These are phyloP conservation scores for Phorcus lineatus DNA, from an alignment of 2,888 invertebrate species.

Conservation along the genomic window DNA sequence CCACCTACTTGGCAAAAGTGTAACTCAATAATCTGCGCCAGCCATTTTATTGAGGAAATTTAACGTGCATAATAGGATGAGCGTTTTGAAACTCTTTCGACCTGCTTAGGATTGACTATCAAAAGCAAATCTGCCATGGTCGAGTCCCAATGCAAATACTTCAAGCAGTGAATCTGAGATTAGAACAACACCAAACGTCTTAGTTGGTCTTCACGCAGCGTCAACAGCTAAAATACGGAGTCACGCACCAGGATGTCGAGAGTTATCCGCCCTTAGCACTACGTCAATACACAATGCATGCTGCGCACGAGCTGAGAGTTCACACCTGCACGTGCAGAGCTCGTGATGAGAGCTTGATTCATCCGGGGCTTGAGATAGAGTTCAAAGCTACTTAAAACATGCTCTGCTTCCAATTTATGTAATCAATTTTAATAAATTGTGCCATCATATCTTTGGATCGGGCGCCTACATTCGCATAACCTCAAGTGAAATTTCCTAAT, in stretches of 20 bases:
- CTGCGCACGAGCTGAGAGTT: conserved; percentile 3
- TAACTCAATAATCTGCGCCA: not conserved
- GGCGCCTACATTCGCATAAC: too few relatives aligned
- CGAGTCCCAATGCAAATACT: not conserved
- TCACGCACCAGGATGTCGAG: not conserved
- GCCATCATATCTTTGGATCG: too few relatives aligned
- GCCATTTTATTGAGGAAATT: not conserved
- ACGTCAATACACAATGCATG: not conserved
- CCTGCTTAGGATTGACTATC: too few relatives aligned
- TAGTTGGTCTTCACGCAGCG: not conserved
- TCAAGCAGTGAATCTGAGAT: not conserved
- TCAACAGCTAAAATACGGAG: conserved; percentile 3
- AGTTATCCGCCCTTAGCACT: conserved; percentile 21
- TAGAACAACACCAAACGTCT: not conserved
- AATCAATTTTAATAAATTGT: too few relatives aligned
- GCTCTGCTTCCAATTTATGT: too few relatives aligned
- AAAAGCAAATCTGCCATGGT: too few relatives aligned
- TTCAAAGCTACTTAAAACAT: too few relatives aligned
- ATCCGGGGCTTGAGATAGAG: not conserved
- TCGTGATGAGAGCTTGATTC: not conserved
- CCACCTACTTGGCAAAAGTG: not conserved
- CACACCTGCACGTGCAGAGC: conserved; percentile 12
- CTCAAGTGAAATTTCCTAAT: too few relatives aligned
- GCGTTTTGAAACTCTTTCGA: not conserved
- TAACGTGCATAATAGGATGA: conserved; percentile 2